These are phyloP conservation scores for Poeciliopsis gracilis DNA, from an alignment of 2,797 vertebrate species.

Conservation along the genomic window DNA sequence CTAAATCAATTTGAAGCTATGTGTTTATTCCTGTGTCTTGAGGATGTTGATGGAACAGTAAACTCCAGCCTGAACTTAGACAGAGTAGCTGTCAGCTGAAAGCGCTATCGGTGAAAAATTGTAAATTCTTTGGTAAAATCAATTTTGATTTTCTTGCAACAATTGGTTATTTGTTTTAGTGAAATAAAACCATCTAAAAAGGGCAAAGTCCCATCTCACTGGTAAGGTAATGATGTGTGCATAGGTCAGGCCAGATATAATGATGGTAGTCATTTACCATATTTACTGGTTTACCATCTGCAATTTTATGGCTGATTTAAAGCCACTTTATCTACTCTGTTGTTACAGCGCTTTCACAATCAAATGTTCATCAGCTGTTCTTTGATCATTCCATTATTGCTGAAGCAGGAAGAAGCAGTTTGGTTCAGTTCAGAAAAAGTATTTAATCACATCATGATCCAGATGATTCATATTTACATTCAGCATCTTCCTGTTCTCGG, in stretches of 20 bases:
- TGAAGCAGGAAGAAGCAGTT: slow-evolving; percentile 67
- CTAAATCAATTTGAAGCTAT: slow-evolving; percentile 63
- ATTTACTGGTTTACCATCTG: slow-evolving; percentile 89
- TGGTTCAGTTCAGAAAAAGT: slow-evolving; percentile 38
- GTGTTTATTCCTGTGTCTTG: slow-evolving; percentile 56
- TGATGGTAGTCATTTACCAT: slow-evolving; percentile 89
- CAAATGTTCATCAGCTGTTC: slow-evolving; percentile 71
- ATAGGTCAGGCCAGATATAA: slow-evolving; percentile 84
- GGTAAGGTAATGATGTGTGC: slow-evolving; percentile 89
- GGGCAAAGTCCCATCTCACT: slow-evolving; percentile 86
- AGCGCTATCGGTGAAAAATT: neutral
- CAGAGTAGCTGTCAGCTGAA: slow-evolving; percentile 6
- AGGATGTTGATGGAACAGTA: slow-evolving; percentile 36
- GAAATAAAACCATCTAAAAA: slow-evolving; percentile 72
- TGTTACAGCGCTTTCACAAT: slow-evolving; percentile 80
- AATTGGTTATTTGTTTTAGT: slow-evolving; percentile 53
- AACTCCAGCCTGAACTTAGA: slow-evolving; percentile 2
- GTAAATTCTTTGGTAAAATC: neutral
- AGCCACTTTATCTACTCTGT: slow-evolving; percentile 80
- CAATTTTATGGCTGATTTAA: slow-evolving; percentile 92
- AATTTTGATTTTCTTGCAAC: neutral
- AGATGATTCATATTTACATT: slow-evolving; percentile 41
- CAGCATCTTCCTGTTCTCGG: slow-evolving; percentile 29
- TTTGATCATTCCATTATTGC: slow-evolving; percentile 69
- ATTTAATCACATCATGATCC: slow-evolving; percentile 43